phyloP scores from a whole-genome alignment of 2,888 invertebrate genomes.

The Anarsia innoxiella region DNA sequence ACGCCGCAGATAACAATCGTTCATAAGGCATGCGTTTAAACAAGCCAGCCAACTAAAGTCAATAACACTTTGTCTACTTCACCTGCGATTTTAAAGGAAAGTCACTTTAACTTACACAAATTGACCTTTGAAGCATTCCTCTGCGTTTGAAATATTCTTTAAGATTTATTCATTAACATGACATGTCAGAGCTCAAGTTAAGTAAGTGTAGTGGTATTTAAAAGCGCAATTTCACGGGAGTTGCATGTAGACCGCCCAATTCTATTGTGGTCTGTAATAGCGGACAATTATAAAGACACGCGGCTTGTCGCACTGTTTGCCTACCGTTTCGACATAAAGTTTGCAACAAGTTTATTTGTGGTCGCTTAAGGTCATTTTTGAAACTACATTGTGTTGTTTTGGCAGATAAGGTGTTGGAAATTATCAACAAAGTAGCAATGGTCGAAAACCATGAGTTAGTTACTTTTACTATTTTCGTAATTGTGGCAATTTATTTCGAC shows the following conservation, averaged over 20 bases:
- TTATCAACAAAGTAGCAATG: too few relatives aligned
- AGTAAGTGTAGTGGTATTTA: slow-evolving; percentile 43
- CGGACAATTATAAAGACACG: slow-evolving; percentile 48
- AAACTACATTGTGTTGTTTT: background rate
- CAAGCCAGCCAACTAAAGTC: slow-evolving; percentile 10
- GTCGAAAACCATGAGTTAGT: too few relatives aligned
- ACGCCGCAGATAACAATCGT: too few relatives aligned
- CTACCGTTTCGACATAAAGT: slow-evolving; percentile 25
- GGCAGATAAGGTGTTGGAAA: too few relatives aligned
- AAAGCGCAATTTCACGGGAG: slow-evolving; percentile 67
- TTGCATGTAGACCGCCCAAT: slow-evolving; percentile 59
- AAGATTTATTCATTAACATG: too few relatives aligned
- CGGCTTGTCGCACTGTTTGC: slow-evolving; percentile 33
- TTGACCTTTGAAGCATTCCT: background rate
- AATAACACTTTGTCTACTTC: slow-evolving; percentile 12
- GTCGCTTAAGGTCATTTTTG: background rate
- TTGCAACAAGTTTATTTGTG: slow-evolving; percentile 1
- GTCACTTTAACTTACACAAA: slow-evolving; percentile 5
- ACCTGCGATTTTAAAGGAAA: slow-evolving; percentile 13
- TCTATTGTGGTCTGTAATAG: slow-evolving; percentile 66
- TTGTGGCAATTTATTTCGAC: too few relatives aligned
- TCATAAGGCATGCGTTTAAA: slow-evolving; percentile 4
- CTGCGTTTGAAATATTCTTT: background rate
- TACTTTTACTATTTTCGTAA: too few relatives aligned
- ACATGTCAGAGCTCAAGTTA: slow-evolving; percentile 32